Conservation (phyloP, 2,888 invertebrate species). For the Trichopoda pennipes region DNA sequence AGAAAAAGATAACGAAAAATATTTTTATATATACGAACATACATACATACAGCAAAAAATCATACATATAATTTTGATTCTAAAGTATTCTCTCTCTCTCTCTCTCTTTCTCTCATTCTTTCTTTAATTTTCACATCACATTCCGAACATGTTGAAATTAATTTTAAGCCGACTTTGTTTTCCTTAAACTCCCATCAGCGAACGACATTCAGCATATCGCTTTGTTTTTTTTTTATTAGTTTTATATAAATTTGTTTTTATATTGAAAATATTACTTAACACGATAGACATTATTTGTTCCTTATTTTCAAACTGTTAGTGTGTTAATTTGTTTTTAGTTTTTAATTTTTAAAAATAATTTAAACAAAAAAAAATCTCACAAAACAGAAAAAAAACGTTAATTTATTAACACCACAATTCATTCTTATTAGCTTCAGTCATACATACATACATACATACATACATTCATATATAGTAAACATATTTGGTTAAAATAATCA, state of each 20-base stretch:
- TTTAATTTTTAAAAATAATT: constrained; percentile 8
- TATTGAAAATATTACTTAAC: not conserved
- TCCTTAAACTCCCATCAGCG: constrained; percentile 5
- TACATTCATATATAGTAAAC: not conserved
- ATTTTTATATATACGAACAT: not conserved
- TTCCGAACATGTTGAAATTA: constrained; percentile 53
- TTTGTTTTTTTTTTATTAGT: constrained; percentile 7
- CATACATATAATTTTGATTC: constrained; percentile 30
- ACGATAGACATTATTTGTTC: not conserved
- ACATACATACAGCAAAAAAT: no score
- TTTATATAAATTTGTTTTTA: constrained; percentile 5
- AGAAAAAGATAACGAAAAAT: not conserved
- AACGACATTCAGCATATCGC: constrained; percentile 5
- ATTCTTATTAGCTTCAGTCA: not conserved
- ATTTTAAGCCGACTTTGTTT: constrained; percentile 2
- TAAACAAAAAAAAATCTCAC: constrained; percentile 19
- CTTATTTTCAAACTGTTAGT: no score
- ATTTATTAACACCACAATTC: constrained; percentile 31
- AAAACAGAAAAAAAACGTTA: constrained; percentile 4
- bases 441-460: not conserved
- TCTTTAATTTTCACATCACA: constrained; percentile 52
- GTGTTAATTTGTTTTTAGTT: not conserved
- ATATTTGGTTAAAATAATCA: constrained; percentile 46
- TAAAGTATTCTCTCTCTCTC: not conserved
- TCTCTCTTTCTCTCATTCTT: not conserved